Base-by-base conservation (phyloP, 2,113 vertebrate species). In the Xiphophorus couchianus region DNA sequence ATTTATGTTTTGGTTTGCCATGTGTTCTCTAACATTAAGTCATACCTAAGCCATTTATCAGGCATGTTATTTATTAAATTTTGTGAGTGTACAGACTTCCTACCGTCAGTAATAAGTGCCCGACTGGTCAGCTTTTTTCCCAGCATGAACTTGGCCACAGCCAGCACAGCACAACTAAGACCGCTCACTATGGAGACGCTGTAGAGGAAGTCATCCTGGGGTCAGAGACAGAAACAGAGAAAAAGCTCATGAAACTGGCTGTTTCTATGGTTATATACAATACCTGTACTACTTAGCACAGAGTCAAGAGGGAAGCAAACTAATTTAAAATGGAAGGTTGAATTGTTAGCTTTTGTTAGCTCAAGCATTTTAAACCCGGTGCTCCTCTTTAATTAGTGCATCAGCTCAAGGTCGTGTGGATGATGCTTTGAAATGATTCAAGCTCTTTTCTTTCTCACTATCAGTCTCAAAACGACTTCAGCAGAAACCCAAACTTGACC, bases 161-260 rank as follows among this genome's bases (percentile, higher is more conserved):
- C 96, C 92, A 99, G 93, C 84, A 94, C 84, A 71, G 95, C 93
- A 90, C 98, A 99, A 13, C 96, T 89, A 88, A 99, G 93, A 78
- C 98, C 98, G 70, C 98, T 99, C 90, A 99, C 87, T 90, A 99
- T 95, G 73, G 97, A 98, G 77, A 99, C 98, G 17, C 96, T 98
- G 77, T 96, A 98, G 77, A 99, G 96, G 88, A 99, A 99, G 86
- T 96, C 95, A 70, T 97, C 98, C 98, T 99, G 88, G 37, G 91
- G 69, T 84, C 65, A 71, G 29, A 65, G 29, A 76, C 2, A 8
- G 14, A 11, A 58, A 58, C 22, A n/a, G 17, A 76, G 69, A 51
- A 27, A 42, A 73, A 4, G 48, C 14, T 14, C 25, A 37, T 12
- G 68, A 30, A 62, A 25, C 11, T 7, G 39, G 44, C 10, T 19